A percentile compares a stretch with the other conserved stretches of the same genome.
These are phyloP conservation scores for Oedothorax gibbosus DNA, from an alignment of 1,140 invertebrate species.

Conservation along the genomic window DNA sequence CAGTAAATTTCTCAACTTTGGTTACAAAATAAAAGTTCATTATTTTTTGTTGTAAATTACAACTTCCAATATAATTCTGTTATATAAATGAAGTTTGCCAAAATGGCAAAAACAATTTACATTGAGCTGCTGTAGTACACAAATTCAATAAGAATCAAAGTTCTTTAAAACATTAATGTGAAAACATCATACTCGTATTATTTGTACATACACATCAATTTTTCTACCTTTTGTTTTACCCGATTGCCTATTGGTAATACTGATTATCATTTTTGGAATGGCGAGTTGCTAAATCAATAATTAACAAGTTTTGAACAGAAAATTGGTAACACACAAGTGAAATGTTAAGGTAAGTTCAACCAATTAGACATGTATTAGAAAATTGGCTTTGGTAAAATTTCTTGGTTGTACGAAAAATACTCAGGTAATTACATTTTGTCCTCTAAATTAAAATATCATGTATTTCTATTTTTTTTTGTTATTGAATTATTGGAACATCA, in stretches of 20 bases:
- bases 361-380: no score
- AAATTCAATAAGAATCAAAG: constrained; percentile 43
- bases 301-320: neutral
- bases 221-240: constrained; percentile 30
- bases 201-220: constrained; percentile 9
- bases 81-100: constrained; percentile 22
- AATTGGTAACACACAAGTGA: neutral
- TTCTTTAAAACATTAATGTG: constrained; percentile 24
- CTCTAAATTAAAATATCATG: no score
- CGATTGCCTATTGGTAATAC: constrained; percentile 17
- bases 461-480: no score
- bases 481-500: no score
- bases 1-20: constrained; percentile 43
- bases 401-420: no score
- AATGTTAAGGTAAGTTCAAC: no score
- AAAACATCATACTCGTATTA: constrained; percentile 14
- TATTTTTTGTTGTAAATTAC: constrained; percentile 6
- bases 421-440: no score
- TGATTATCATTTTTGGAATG: neutral
- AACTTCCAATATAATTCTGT: constrained; percentile 11
- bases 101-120: constrained; percentile 32
- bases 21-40: constrained; percentile 34
- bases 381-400: no score
- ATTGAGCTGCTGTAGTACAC: constrained; percentile 55
- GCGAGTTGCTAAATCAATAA: neutral